A percentile compares a stretch with the other conserved stretches of the same genome.
phyloP scores from a whole-genome alignment of 2,888 invertebrate genomes.

The Lithophane semibrunnea region DNA sequence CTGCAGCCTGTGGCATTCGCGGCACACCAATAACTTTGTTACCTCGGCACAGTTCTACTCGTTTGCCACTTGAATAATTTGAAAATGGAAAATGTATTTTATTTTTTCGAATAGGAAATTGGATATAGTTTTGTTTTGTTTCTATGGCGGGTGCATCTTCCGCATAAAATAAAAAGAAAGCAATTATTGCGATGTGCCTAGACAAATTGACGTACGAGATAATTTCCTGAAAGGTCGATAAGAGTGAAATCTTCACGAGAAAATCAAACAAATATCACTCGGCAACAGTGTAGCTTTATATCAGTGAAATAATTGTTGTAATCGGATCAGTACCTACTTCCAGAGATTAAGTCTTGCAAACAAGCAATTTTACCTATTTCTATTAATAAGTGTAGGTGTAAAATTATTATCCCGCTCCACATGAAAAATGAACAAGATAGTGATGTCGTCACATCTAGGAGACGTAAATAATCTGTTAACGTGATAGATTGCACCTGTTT shows the following conservation, averaged over 20 bases:
- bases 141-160: background rate
- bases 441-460: background rate
- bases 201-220: no score
- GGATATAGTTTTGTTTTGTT: constrained; percentile 1
- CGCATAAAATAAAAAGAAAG: background rate
- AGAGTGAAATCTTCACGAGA: no score
- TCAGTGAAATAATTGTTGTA: no score
- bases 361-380: no score
- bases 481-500: constrained; percentile 7
- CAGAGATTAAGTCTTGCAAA: no score
- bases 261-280: no score
- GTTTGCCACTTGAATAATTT: constrained; percentile 35
- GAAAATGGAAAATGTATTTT: constrained; percentile 29
- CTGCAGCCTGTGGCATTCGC: constrained; percentile 10
- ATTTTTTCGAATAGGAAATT: constrained; percentile 28
- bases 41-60: constrained; percentile 22
- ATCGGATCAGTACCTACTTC: no score
- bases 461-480: background rate
- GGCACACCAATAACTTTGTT: constrained; percentile 32
- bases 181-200: no score
- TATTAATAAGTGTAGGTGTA: background rate
- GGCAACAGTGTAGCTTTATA: no score
- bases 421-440: background rate
- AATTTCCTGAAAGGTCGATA: no score
- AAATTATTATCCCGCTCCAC: background rate